Conservation (phyloP, 2,888 invertebrate species). For the Pachymerium ferrugineum region DNA sequence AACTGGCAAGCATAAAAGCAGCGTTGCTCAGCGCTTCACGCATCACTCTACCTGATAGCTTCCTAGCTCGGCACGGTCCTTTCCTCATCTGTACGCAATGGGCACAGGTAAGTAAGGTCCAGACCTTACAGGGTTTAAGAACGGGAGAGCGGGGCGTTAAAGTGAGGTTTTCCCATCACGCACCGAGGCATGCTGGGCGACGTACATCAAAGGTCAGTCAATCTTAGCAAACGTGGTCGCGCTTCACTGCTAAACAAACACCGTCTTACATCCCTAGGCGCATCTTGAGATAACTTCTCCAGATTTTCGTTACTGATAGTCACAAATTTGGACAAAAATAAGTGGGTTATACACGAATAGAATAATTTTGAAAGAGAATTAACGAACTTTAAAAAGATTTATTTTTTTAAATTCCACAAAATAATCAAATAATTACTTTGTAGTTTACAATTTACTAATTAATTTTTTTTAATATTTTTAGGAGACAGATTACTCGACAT, state of each 20-base stretch:
- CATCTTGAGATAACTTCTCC: slow-evolving; percentile 25
- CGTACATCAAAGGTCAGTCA: slow-evolving; percentile 22
- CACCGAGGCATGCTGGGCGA: slow-evolving; percentile 19
- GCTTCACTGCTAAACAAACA: slow-evolving; percentile 25
- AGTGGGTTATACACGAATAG: too few relatives aligned
- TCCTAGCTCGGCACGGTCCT: slow-evolving; percentile 30
- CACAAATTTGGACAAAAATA: too few relatives aligned
- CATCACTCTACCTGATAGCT: slow-evolving; percentile 30
- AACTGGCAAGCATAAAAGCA: slow-evolving; percentile 35
- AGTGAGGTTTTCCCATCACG: slow-evolving; percentile 3
- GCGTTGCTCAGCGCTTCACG: slow-evolving; percentile 28
- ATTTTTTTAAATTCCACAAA: too few relatives aligned
- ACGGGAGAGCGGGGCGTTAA: not conserved
- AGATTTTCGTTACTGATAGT: slow-evolving; percentile 2
- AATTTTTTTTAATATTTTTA: too few relatives aligned
- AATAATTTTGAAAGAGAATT: too few relatives aligned
- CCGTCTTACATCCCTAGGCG: slow-evolving; percentile 12
- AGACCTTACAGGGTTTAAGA: not conserved
- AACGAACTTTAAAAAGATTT: too few relatives aligned
- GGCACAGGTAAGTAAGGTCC: slow-evolving; percentile 31
- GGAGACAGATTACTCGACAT: slow-evolving; percentile 97
- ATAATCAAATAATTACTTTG: too few relatives aligned
- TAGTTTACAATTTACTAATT: too few relatives aligned
- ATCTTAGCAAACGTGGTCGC: slow-evolving; percentile 24
- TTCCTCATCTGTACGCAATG: slow-evolving; percentile 6